Percentiles rank a stretch among this genome's conserved stretches.
Evolutionary conservation across 2,888 invertebrate genomes (phyloP).

Genomic region (Colletes collaris): DNA sequence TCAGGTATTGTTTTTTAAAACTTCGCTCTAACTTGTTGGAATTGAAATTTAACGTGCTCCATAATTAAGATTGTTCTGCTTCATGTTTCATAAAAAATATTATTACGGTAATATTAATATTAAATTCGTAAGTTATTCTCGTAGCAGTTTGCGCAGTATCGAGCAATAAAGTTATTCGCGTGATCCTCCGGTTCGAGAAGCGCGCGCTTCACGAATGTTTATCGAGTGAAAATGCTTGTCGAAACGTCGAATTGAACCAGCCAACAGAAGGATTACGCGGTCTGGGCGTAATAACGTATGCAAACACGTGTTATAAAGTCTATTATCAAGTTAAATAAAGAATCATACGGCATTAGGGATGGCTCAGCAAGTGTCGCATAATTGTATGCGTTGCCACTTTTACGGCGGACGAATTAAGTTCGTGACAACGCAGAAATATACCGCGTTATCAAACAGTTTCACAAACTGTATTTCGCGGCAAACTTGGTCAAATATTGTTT

Average conservation of each 20-base stretch:
- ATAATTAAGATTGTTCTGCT: too few species aligned
- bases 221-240: not conserved
- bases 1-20: too few species aligned
- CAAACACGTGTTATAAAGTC: conserved; percentile 3
- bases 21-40: too few species aligned
- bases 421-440: not conserved
- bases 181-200: not conserved
- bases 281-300: conserved; percentile 8
- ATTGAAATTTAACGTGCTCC: too few species aligned
- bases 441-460: too few species aligned
- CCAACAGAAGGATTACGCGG: conserved; percentile 4
- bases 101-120: too few species aligned
- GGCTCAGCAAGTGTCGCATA: conserved; percentile 24
- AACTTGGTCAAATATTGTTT: too few species aligned
- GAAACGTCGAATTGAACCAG: conserved; percentile 6
- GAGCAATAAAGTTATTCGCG: too few species aligned
- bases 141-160: too few species aligned
- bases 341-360: conserved; percentile 17
- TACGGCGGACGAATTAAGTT: conserved; percentile 15
- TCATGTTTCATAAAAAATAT: too few species aligned
- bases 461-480: not conserved
- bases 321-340: conserved; percentile 23
- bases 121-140: too few species aligned
- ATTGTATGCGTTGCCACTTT: conserved; percentile 16
- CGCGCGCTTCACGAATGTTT: not conserved